Evolutionary conservation across 2,113 vertebrate species (phyloP), one percentile per base, ranked within the genome.

Genomic region (Dendrocopos noguchii): DNA sequence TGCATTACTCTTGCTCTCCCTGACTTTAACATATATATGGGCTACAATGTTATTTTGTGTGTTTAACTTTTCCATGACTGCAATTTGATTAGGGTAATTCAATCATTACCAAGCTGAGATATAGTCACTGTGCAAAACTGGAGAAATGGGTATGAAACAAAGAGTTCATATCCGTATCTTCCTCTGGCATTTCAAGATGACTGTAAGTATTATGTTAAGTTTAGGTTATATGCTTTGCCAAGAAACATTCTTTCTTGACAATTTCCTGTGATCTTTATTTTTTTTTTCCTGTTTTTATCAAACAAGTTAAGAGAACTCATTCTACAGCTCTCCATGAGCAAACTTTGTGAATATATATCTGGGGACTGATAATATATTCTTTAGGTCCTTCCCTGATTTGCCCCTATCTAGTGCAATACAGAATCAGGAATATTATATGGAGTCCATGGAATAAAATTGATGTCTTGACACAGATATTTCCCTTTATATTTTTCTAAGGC

Each of bases 301-400:
- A 85, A 66, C 5, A 28, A 57, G 6, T 27, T 59, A 66, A 52
- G 61, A 65, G 12, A 12, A 77, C 20, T 88, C 28, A 25, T 56
- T 55, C 47, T 17, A 0, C 0, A 55, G 9, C 9, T 2, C 7
- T 80, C 44, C 36, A 33, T 19, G 4, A 75, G 59, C 34, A 85
- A 42, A 50, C 18, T 22, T 7, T 27, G 29, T 28, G 53, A 33
- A 2, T 46, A 13, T 33, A 33, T 46, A 5, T 64, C 25, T 28
- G 25, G 25, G 33, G 39, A 29, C 56, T 42, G 17, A 31, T 2
- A 0, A 3, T 8, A 4, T 9, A 3, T 46, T 44, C 4, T 39
- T 63, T 15, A 8, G 10, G 24, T 47, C 8, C 5, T 24, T 61
- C 5, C 59, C 52, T 72, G 42, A 18, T 33, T 44, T 56, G n/a